Evolutionary conservation across 1,140 invertebrate species (phyloP), one percentile per base, ranked within the genome.

Genomic region (Archegozetes longisetosus): DNA sequence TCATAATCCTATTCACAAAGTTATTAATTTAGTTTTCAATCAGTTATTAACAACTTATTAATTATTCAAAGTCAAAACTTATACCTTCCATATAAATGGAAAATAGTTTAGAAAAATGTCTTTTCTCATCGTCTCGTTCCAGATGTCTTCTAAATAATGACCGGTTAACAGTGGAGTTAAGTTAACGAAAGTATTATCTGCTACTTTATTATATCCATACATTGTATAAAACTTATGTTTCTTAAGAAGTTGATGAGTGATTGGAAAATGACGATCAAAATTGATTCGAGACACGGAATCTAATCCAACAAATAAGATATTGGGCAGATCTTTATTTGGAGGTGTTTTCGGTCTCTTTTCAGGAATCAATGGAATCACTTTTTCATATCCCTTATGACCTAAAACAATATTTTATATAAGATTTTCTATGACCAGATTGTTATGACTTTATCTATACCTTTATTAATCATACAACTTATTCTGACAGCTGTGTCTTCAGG

Each of bases 1-100:
- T 70, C 68, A 63, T 71, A 78, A 51, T 74, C 68, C 53, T 77
- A 76, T 76, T 79, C 13, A 78, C 70, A 51, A 77, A 74, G 20
- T 69, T 55, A 46, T 68, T 69, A 53, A 69, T 53, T 59, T 75
- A 72, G 61, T 73, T 73, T 57, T 55, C 13, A 68, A 66, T 29
- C 17, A 51, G 64, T 20, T 53, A 66, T 50, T 51, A 27, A 9
- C 52, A 49, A 53, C 24, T 3, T 53, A 29, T 12, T 60, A 28
- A 24, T 60, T 61, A 13, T 65, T 64, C 0, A 64, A 66, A 6
- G 64, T 64, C 23, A 72, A 55, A 3, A 69, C 20, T 24, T n/a
- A 55, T 62, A 40, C 62, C 58, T 4, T 60, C 4, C 3, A 64
- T 26, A 64, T 60, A 0, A 62, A 56, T 32, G 55, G 53, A 9